These are phyloP conservation scores for Silurus aristotelis DNA, from an alignment of 2,797 vertebrate genomes.

Conservation along the genomic window DNA sequence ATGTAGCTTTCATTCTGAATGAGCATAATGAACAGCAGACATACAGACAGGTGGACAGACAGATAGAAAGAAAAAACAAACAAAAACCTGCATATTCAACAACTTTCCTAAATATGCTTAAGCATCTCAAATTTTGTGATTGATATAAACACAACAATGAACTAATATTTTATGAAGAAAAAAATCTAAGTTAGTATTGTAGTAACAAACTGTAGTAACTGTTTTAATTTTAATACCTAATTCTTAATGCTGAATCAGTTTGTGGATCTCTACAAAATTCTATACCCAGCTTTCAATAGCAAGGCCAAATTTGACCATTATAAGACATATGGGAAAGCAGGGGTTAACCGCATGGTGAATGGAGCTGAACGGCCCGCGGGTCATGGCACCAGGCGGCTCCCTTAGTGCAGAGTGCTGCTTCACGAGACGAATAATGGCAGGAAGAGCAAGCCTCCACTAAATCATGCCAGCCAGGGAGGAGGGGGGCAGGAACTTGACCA, in stretches of 20 bases:
- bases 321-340: conserved; percentile 45
- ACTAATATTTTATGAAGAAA: not conserved
- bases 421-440: conserved; percentile 77
- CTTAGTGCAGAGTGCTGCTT: conserved; percentile 66
- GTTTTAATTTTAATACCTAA: not conserved
- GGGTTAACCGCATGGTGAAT: conserved; percentile 61
- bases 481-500: conserved; percentile 71
- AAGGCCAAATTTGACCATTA: not conserved
- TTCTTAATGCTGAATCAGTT: not conserved
- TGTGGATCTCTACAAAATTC: not conserved
- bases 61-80: not conserved
- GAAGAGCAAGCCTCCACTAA: conserved; percentile 72
- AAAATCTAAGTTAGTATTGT: not conserved
- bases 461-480: conserved; percentile 67
- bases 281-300: not conserved
- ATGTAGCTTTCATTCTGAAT: not conserved
- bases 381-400: conserved; percentile 62
- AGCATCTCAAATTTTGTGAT: not conserved
- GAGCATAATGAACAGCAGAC: not conserved
- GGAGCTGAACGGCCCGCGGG: conserved; percentile 61
- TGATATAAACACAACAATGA: not conserved
- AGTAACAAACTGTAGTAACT: not conserved
- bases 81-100: not conserved
- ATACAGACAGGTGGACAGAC: not conserved
- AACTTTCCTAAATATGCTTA: not conserved